A percentile compares a stretch with the other conserved stretches of the same genome.
Evolutionary conservation across 2,888 invertebrate genomes (phyloP).

Genomic region (Gymnoscelis rufifasciata): DNA sequence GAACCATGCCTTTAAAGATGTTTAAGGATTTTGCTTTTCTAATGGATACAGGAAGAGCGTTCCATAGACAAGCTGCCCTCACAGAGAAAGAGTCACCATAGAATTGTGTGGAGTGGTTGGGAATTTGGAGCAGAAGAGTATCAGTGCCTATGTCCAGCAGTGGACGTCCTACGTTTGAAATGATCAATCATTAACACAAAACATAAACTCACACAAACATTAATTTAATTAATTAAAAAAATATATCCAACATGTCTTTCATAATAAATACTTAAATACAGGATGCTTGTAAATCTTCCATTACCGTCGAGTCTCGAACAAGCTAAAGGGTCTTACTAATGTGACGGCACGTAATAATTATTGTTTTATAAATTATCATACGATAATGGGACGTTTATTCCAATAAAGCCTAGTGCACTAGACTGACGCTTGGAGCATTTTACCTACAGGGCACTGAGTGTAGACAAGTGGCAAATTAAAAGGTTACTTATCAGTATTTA

Average conservation of each 20-base stretch:
- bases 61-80: too few relatives aligned
- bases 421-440: slow-evolving; percentile 9
- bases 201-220: too few relatives aligned
- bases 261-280: slow-evolving; percentile 14
- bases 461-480: slow-evolving; percentile 13
- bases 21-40: too few relatives aligned
- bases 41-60: too few relatives aligned
- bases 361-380: slow-evolving; percentile 16
- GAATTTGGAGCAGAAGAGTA: too few relatives aligned
- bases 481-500: too few relatives aligned
- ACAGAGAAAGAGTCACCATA: too few relatives aligned
- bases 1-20: too few relatives aligned
- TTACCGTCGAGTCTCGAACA: slow-evolving; percentile 17
- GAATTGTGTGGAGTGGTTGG: too few relatives aligned
- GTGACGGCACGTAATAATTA: slow-evolving; percentile 12
- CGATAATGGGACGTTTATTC: slow-evolving; percentile 13
- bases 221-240: slow-evolving; percentile 18
- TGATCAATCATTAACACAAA: too few relatives aligned
- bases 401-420: background rate
- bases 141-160: too few relatives aligned
- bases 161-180: too few relatives aligned
- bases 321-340: slow-evolving; percentile 17
- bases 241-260: slow-evolving; percentile 10
- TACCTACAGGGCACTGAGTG: slow-evolving; percentile 9
- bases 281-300: slow-evolving; percentile 20